Percentiles rank a stretch among this genome's conserved stretches.
Conservation (phyloP, 2,888 invertebrate genomes). For the Chydorus sphaericus region DNA sequence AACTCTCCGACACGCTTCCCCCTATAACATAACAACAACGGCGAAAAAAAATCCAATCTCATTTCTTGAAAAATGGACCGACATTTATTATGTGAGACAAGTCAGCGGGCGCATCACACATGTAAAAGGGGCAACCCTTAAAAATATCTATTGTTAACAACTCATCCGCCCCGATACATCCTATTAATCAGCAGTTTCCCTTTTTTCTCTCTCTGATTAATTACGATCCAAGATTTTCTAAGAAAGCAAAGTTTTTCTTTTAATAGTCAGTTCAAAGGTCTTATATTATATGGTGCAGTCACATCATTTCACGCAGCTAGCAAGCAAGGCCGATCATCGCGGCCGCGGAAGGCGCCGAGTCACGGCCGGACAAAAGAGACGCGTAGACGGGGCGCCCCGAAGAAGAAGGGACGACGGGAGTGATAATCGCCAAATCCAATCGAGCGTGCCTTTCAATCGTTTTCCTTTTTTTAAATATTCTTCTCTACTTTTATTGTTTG, state of each 20-base stretch:
- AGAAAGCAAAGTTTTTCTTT: too few relatives aligned
- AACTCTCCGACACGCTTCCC: constrained; percentile 3
- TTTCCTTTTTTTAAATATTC: neutral
- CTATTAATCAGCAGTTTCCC: constrained; percentile 3
- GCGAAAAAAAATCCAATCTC: neutral
- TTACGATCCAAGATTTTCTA: too few relatives aligned
- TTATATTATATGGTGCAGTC: too few relatives aligned
- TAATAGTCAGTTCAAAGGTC: too few relatives aligned
- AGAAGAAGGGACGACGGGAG: neutral
- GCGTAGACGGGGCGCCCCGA: neutral
- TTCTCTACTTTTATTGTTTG: neutral
- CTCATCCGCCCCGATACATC: too few relatives aligned
- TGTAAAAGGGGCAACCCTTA: neutral
- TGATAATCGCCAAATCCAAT: constrained; percentile 3
- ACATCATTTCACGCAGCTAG: too few relatives aligned
- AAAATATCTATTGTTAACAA: neutral
- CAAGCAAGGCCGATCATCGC: too few relatives aligned
- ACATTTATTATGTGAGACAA: neutral
- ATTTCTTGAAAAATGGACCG: neutral
- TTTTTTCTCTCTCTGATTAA: neutral
- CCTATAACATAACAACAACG: neutral
- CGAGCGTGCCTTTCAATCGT: constrained; percentile 6
- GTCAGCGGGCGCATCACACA: constrained; percentile 1
- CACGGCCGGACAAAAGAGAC: neutral
- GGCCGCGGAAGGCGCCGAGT: too few relatives aligned